phyloP scores from a whole-genome alignment of 2,113 vertebrate genomes.

The Chaetura pelagica region DNA sequence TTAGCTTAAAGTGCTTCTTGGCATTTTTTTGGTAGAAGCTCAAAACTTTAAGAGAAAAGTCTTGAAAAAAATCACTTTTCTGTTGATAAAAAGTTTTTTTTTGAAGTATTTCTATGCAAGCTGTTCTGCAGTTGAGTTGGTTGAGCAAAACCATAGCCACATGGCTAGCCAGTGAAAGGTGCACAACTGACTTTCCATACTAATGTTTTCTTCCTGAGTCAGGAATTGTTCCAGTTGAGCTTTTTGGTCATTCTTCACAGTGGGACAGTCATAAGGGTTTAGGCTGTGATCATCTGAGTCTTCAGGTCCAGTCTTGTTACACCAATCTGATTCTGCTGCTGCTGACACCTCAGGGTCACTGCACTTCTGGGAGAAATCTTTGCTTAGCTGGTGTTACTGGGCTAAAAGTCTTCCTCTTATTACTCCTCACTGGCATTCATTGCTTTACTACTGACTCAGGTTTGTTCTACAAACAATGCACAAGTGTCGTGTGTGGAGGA shows the following conservation, averaged over 20 bases:
- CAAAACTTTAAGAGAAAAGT: background rate
- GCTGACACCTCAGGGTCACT: background rate
- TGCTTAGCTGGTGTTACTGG: constrained; percentile 47
- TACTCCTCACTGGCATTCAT: background rate
- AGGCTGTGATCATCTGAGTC: background rate
- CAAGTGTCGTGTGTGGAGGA: background rate
- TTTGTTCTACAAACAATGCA: background rate
- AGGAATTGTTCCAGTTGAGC: background rate
- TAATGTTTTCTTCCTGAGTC: background rate
- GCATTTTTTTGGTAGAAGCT: background rate
- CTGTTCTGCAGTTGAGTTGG: background rate
- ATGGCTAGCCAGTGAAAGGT: background rate
- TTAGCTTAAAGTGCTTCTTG: background rate
- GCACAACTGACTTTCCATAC: background rate
- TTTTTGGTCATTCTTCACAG: background rate
- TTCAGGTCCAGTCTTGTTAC: constrained; percentile 2
- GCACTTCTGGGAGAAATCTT: constrained; percentile 24
- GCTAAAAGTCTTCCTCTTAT: constrained; percentile 12
- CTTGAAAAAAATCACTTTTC: background rate
- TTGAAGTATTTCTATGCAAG: background rate
- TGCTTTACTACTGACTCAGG: background rate
- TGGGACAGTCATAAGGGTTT: background rate
- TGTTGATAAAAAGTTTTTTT: background rate
- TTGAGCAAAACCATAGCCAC: background rate
- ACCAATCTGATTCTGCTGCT: background rate